Conservation (phyloP, 1,140 invertebrate genomes). For the Pseudobourletiella spinata region DNA sequence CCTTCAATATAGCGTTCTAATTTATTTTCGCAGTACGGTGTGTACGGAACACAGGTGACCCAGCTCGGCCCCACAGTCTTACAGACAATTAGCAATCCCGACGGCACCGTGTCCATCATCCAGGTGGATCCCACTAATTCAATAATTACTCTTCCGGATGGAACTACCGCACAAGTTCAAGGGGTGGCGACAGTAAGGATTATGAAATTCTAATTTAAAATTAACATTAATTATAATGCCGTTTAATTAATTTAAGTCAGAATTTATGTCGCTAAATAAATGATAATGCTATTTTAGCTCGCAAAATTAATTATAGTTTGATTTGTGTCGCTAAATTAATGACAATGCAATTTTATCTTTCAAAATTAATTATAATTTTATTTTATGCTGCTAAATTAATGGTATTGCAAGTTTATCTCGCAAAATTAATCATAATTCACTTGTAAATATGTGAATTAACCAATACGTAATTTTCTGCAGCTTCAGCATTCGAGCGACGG, state of each 20-base stretch:
- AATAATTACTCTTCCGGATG: slow-evolving; percentile 89
- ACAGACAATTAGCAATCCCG: slow-evolving; percentile 91
- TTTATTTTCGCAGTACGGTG: slow-evolving; percentile 15
- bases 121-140: slow-evolving; percentile 91
- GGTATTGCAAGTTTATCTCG: too few relatives aligned
- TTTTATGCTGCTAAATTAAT: slow-evolving; percentile 3
- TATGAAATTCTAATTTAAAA: slow-evolving; percentile 3
- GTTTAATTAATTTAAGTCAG: slow-evolving; percentile 8
- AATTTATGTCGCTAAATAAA: too few relatives aligned
- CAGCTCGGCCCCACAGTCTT: slow-evolving; percentile 84
- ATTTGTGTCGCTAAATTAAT: slow-evolving; percentile 76
- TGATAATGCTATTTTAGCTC: too few relatives aligned
- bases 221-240: background rate
- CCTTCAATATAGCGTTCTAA: too few relatives aligned
- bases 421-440: too few relatives aligned
- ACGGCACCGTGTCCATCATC: slow-evolving; percentile 91
- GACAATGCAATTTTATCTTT: slow-evolving; percentile 20
- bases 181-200: slow-evolving; percentile 69
- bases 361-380: background rate
- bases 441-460: background rate
- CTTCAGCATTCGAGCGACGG: slow-evolving; percentile 51
- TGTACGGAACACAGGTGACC: slow-evolving; percentile 45
- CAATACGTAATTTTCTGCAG: slow-evolving; percentile 17
- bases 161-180: slow-evolving; percentile 88
- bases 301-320: too few relatives aligned